These are phyloP conservation scores for Gallinago solitaria DNA, from an alignment of 2,797 vertebrate species.

Conservation along the genomic window DNA sequence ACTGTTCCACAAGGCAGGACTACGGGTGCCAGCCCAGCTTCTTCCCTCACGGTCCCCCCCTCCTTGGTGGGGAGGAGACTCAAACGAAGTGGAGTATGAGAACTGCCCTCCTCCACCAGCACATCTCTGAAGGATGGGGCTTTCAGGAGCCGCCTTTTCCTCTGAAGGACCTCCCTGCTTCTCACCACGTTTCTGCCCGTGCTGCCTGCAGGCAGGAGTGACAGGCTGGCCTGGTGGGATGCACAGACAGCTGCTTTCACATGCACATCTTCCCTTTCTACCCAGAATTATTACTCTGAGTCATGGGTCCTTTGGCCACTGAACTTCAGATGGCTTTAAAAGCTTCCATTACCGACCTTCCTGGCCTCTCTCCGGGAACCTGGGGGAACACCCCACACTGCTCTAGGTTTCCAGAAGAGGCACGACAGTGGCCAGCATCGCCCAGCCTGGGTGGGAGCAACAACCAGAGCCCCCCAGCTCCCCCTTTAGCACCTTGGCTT, in stretches of 20 bases:
- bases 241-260: background rate
- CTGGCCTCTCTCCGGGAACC: background rate
- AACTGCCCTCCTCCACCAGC: background rate
- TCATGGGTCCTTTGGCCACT: background rate
- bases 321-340: background rate
- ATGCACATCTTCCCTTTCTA: background rate
- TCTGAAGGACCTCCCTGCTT: background rate
- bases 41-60: background rate
- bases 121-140: background rate
- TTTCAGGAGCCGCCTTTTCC: background rate
- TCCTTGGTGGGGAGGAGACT: fast-evolving
- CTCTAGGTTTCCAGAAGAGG: background rate
- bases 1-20: fast-evolving
- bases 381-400: fast-evolving
- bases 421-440: background rate
- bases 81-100: background rate
- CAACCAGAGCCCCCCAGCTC: background rate
- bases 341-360: background rate
- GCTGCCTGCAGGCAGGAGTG: background rate
- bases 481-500: background rate
- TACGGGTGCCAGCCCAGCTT: fast-evolving
- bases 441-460: background rate
- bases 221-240: background rate
- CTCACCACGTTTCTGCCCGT: fast-evolving
- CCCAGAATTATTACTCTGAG: background rate